Percentiles rank a stretch among this genome's conserved stretches.
Evolutionary conservation across 2,797 vertebrate species (phyloP).

Genomic region (Artibeus lituratus): DNA sequence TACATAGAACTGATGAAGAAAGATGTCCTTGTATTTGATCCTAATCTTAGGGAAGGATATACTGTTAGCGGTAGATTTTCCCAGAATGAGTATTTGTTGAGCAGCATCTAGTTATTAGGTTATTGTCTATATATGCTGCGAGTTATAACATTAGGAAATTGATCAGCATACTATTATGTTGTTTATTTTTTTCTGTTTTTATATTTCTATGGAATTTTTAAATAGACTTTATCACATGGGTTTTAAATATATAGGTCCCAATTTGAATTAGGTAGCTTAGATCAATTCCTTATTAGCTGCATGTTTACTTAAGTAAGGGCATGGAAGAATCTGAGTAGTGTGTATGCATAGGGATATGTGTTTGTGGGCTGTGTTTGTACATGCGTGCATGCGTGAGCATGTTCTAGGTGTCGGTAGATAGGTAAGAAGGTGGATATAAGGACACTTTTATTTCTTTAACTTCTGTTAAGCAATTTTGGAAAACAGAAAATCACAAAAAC

Average conservation of each 20-base stretch:
- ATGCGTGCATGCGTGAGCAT: background rate
- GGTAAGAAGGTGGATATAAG: background rate
- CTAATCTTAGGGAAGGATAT: background rate
- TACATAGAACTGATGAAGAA: background rate
- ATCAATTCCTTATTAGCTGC: background rate
- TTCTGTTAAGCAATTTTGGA: slow-evolving; percentile 42
- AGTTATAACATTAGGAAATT: slow-evolving; percentile 17
- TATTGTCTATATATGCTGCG: background rate
- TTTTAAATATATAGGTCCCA: background rate
- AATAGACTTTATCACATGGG: background rate
- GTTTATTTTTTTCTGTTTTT: background rate
- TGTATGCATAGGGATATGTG: too few species aligned
- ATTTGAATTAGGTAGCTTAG: background rate
- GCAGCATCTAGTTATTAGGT: background rate
- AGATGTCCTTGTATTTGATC: background rate
- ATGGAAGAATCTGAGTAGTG: background rate
- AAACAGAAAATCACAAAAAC: background rate
- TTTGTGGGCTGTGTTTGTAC: too few species aligned
- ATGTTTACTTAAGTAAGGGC: background rate
- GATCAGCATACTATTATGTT: background rate
- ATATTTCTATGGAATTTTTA: slow-evolving; percentile 32
- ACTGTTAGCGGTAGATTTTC: background rate
- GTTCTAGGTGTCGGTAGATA: background rate
- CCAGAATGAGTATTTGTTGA: background rate
- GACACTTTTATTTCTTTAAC: background rate